Conservation (phyloP, 2,797 vertebrate species). For the Masticophis lateralis region DNA sequence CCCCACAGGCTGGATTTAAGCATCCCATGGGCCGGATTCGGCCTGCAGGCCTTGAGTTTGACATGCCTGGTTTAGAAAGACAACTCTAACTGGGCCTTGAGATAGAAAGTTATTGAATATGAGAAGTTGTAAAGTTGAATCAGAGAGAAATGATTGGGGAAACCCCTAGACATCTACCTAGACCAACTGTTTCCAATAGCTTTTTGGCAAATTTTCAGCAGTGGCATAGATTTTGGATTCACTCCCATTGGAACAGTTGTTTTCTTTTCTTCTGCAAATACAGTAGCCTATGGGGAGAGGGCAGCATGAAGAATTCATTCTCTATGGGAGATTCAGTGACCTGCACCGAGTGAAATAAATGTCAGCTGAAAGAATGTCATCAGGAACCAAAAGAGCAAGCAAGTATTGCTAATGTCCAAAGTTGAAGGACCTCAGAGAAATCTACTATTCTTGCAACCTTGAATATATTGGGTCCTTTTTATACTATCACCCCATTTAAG, state of each 20-base stretch:
- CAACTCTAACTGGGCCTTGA: neutral
- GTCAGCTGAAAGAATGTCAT: neutral
- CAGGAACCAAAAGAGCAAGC: neutral
- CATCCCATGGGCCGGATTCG: no score
- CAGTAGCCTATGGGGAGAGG: neutral
- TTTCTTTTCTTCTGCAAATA: neutral
- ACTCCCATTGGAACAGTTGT: neutral
- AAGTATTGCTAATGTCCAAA: neutral
- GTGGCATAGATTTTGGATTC: neutral
- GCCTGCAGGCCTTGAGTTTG: no score
- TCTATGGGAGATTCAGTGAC: neutral
- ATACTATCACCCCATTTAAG: neutral
- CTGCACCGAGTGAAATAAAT: neutral
- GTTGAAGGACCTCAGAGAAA: neutral
- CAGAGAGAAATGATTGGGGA: neutral
- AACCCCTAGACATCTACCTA: neutral
- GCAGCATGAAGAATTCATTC: neutral
- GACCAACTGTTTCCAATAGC: neutral
- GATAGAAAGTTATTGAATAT: neutral
- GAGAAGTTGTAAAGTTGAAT: neutral
- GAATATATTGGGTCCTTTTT: neutral
- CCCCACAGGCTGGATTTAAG: no score
- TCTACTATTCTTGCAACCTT: neutral
- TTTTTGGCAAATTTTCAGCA: neutral
- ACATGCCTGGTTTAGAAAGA: neutral